These are phyloP conservation scores for Rhegmatorhina hoffmannsi DNA, from an alignment of 2,113 vertebrate genomes.

Conservation along the genomic window DNA sequence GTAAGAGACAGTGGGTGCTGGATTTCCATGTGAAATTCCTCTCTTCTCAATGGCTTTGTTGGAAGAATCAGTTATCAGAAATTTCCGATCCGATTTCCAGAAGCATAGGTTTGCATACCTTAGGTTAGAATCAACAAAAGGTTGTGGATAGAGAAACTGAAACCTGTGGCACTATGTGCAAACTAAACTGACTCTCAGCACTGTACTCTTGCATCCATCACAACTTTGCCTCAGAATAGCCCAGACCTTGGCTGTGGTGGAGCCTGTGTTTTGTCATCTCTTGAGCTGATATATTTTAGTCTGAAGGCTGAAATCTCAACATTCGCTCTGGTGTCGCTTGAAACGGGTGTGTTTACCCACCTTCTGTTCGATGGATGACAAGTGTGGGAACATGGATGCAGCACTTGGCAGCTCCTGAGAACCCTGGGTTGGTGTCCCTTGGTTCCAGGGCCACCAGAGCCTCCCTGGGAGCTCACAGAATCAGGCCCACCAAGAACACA, in stretches of 20 bases:
- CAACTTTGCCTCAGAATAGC: background rate
- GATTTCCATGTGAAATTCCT: background rate
- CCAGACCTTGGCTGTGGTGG: background rate
- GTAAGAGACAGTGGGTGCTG: background rate
- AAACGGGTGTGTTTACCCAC: background rate
- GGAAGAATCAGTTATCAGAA: background rate
- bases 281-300: background rate
- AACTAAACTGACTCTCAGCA: background rate
- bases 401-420: background rate
- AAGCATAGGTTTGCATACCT: background rate
- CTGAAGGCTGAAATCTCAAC: background rate
- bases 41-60: background rate
- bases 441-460: background rate
- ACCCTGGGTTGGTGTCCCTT: background rate
- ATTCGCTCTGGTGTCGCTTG: accelerated
- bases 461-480: background rate
- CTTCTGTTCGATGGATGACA: background rate
- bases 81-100: background rate
- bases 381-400: background rate
- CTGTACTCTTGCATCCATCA: background rate
- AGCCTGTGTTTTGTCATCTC: background rate
- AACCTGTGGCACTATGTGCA: background rate
- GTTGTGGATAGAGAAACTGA: background rate
- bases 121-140: background rate
- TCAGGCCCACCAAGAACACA: background rate